Conservation (phyloP, 2,888 invertebrate species). For the Zeuzera pyrina region DNA sequence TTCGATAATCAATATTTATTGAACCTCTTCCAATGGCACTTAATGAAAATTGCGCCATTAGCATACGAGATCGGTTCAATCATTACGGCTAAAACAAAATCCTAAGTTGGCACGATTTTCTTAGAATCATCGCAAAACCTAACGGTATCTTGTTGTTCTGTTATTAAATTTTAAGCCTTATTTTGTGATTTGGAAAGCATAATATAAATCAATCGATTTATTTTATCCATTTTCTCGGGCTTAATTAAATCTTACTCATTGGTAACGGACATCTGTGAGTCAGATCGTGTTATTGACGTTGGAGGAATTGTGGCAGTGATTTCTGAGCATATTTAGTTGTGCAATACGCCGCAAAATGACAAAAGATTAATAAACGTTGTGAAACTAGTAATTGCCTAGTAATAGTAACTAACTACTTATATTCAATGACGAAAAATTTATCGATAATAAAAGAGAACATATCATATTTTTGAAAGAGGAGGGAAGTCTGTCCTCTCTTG, state of each 20-base stretch:
- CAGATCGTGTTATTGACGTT: slow-evolving; percentile 22
- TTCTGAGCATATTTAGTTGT: slow-evolving; percentile 1
- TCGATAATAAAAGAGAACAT: too few species aligned
- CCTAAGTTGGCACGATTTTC: slow-evolving; percentile 55
- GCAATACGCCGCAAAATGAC: slow-evolving; percentile 2
- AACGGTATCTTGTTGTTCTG: slow-evolving; percentile 34
- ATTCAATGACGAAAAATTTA: too few species aligned
- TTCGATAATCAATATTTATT: too few species aligned
- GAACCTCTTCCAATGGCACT: too few species aligned
- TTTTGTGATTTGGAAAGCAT: slow-evolving; percentile 22
- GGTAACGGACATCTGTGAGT: slow-evolving; percentile 56
- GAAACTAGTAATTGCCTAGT: too few species aligned
- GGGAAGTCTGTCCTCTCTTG: too few species aligned
- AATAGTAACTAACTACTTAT: too few species aligned
- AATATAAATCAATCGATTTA: slow-evolving; percentile 21
- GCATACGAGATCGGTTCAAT: too few species aligned
- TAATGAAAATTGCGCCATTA: too few species aligned
- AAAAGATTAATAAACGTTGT: too few species aligned
- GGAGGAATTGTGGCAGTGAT: slow-evolving; percentile 7
- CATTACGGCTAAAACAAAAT: slow-evolving; percentile 49
- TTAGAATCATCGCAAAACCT: slow-evolving; percentile 33
- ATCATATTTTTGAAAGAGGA: too few species aligned
- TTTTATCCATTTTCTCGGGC: slow-evolving; percentile 38
- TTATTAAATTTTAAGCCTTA: slow-evolving; percentile 25
- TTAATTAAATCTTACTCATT: slow-evolving; percentile 68